Conservation (phyloP, 2,797 vertebrate genomes). For the Betta splendens region DNA sequence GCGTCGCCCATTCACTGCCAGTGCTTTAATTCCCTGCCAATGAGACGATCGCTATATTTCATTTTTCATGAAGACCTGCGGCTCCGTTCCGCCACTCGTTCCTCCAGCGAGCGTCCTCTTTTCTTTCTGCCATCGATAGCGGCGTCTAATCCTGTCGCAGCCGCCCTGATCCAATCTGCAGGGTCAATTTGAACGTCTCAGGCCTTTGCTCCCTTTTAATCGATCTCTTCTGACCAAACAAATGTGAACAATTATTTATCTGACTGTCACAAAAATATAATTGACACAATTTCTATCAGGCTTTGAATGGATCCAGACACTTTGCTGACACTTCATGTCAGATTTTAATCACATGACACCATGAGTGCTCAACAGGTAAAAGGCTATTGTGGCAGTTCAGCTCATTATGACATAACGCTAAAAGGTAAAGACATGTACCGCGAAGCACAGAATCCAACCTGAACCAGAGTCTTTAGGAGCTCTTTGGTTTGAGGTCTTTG, state of each 20-base stretch:
- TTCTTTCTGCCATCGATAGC: slow-evolving; percentile 47
- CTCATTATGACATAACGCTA: too few species aligned
- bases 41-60: slow-evolving; percentile 58
- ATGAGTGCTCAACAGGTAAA: too few species aligned
- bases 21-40: slow-evolving; percentile 52
- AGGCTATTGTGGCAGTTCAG: too few species aligned
- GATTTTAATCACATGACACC: slow-evolving; percentile 23
- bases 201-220: slow-evolving; percentile 37
- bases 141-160: slow-evolving; percentile 45
- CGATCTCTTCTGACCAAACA: slow-evolving; percentile 19
- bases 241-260: slow-evolving; percentile 40
- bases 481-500: too few species aligned
- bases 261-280: slow-evolving; percentile 35
- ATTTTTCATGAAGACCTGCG: slow-evolving; percentile 50
- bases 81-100: slow-evolving; percentile 46
- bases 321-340: not conserved
- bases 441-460: too few species aligned
- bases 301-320: slow-evolving; percentile 36
- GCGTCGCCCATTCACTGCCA: slow-evolving; percentile 54
- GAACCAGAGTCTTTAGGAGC: too few species aligned
- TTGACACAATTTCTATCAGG: slow-evolving; percentile 36
- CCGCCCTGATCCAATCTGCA: slow-evolving; percentile 41
- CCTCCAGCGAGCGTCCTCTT: slow-evolving; percentile 20
- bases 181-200: slow-evolving; percentile 52
- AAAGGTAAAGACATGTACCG: too few species aligned